These are phyloP conservation scores for Pipistrellus nathusii DNA, from an alignment of 2,797 vertebrate genomes.

Conservation along the genomic window DNA sequence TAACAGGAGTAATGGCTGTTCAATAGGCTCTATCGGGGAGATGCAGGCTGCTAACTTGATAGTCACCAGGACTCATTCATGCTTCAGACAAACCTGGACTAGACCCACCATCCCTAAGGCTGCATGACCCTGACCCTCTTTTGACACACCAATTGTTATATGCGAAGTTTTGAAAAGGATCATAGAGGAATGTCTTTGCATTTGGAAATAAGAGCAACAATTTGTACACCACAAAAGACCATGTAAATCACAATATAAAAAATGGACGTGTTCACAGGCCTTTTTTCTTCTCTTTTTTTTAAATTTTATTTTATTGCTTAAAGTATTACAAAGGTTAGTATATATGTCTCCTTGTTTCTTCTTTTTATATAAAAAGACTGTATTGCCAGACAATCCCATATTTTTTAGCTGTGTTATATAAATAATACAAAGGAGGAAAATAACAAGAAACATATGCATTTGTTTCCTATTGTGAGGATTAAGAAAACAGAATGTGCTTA, in stretches of 20 bases:
- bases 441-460: conserved; percentile 43
- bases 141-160: neutral
- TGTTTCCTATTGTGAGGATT: conserved; percentile 26
- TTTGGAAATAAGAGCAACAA: neutral
- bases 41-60: neutral
- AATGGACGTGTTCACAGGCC: neutral
- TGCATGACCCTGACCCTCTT: neutral
- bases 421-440: conserved; percentile 41
- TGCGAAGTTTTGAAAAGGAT: neutral
- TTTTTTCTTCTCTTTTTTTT: neutral
- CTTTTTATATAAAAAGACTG: neutral
- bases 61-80: neutral
- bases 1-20: conserved; percentile 15
- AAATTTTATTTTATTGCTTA: too few relatives aligned
- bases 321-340: too few relatives aligned
- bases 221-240: neutral
- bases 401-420: neutral
- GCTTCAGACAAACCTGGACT: neutral
- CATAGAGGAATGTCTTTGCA: neutral
- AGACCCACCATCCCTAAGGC: neutral
- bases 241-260: neutral
- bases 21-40: neutral
- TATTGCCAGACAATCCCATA: neutral
- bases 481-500: conserved; percentile 62
- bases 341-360: too few relatives aligned